Conservation (phyloP, 2,888 invertebrate genomes). For the Leptopilina syphax region DNA sequence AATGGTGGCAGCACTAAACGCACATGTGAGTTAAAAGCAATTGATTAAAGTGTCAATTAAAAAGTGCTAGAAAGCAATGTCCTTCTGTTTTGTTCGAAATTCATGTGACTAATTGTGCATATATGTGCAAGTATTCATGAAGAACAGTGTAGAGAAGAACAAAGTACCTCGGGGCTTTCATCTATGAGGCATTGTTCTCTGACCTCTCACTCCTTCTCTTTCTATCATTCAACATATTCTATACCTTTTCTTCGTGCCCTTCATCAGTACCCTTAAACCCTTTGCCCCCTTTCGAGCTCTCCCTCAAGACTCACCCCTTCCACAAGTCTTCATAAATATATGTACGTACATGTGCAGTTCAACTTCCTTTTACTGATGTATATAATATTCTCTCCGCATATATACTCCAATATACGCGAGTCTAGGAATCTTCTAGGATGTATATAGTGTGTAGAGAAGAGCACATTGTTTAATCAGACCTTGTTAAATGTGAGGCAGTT, state of each 20-base stretch:
- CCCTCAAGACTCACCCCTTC: background rate
- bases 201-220: conserved; percentile 50
- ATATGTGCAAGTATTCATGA: conserved; percentile 53
- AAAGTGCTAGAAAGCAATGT: conserved; percentile 15
- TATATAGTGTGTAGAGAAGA: conserved; percentile 20
- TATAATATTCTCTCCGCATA: background rate
- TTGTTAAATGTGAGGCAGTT: conserved; percentile 26
- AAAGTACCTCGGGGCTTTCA: conserved; percentile 66
- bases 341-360: too few relatives aligned
- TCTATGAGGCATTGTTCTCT: conserved; percentile 66
- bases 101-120: conserved; percentile 54
- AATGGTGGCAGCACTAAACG: too few relatives aligned
- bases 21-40: background rate
- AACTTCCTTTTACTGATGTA: background rate
- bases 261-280: conserved; percentile 14
- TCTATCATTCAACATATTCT: conserved; percentile 49
- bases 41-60: conserved; percentile 28
- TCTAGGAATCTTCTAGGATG: conserved; percentile 49
- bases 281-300: background rate
- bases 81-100: conserved; percentile 32
- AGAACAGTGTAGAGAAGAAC: conserved; percentile 55
- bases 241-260: conserved; percentile 48
- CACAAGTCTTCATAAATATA: too few relatives aligned
- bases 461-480: conserved; percentile 49
- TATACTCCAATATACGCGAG: background rate